phyloP scores from a whole-genome alignment of 2,113 vertebrate genomes.

The Protobothrops mucrosquamatus region DNA sequence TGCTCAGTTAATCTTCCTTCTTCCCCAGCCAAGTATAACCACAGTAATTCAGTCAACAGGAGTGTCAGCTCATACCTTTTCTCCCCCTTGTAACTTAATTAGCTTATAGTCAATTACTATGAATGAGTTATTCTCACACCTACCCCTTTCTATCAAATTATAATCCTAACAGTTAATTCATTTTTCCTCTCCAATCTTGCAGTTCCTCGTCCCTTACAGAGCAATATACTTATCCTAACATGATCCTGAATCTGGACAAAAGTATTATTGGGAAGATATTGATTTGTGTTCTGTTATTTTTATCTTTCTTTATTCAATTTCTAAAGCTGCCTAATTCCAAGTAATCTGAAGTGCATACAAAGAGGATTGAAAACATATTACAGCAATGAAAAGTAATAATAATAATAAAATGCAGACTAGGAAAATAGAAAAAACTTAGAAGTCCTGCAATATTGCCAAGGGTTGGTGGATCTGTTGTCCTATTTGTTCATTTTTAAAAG shows the following conservation, averaged over 20 bases:
- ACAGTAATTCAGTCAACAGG: not conserved
- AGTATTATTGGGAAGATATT: not conserved
- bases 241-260: not conserved
- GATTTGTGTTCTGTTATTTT: not conserved
- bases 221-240: not conserved
- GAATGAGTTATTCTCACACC: not conserved
- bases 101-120: conserved; percentile 11
- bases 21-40: not conserved
- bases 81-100: conserved; percentile 1
- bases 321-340: not conserved
- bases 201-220: not conserved
- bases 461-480: not conserved
- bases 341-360: not conserved
- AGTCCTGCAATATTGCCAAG: not conserved
- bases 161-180: not conserved
- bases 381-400: not conserved
- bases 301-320: not conserved
- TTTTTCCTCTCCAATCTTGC: not conserved
- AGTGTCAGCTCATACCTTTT: not conserved
- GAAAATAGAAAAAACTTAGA: not conserved
- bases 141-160: not conserved
- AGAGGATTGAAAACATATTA: not conserved
- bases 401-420: not conserved
- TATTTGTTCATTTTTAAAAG: not conserved
- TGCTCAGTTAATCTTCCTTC: not conserved